A percentile compares a stretch with the other conserved stretches of the same genome.
Conservation (phyloP, 2,113 vertebrate species). For the Ochotona princeps region DNA sequence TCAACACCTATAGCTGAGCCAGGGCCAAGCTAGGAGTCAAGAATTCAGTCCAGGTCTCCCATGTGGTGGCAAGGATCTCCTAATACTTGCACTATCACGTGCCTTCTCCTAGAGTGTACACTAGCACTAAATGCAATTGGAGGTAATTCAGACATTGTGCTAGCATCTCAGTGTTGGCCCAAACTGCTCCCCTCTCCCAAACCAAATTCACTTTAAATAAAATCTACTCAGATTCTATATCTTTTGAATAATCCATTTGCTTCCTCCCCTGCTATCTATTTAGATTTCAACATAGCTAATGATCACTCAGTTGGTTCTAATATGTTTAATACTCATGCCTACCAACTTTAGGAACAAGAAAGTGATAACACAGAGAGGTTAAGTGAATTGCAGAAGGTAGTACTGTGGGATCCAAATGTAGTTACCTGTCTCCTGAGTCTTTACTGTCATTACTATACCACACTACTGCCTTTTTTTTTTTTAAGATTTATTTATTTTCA, state of each 20-base stretch:
- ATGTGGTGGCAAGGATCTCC: too few relatives aligned
- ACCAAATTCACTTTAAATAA: neutral
- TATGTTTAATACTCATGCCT: neutral
- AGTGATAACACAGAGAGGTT: neutral
- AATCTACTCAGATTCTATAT: neutral
- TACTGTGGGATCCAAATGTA: neutral
- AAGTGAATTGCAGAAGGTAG: neutral
- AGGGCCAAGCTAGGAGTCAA: too few relatives aligned
- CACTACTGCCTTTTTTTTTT: neutral
- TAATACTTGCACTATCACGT: too few relatives aligned
- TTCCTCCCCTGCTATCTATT: neutral
- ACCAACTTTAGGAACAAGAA: neutral
- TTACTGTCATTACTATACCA: neutral
- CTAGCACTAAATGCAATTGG: too few relatives aligned
- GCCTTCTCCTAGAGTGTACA: too few relatives aligned
- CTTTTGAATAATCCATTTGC: neutral
- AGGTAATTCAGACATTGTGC: too few relatives aligned
- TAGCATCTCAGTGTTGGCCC: too few relatives aligned
- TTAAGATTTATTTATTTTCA: too few relatives aligned
- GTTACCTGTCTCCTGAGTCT: neutral
- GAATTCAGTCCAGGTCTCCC: too few relatives aligned
- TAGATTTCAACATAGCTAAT: neutral
- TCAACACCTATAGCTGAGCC: too few relatives aligned
- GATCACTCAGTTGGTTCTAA: neutral
- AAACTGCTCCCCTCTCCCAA: too few relatives aligned